Base-by-base conservation (phyloP, 2,797 vertebrate species). In the Onychomys leucogaster region DNA sequence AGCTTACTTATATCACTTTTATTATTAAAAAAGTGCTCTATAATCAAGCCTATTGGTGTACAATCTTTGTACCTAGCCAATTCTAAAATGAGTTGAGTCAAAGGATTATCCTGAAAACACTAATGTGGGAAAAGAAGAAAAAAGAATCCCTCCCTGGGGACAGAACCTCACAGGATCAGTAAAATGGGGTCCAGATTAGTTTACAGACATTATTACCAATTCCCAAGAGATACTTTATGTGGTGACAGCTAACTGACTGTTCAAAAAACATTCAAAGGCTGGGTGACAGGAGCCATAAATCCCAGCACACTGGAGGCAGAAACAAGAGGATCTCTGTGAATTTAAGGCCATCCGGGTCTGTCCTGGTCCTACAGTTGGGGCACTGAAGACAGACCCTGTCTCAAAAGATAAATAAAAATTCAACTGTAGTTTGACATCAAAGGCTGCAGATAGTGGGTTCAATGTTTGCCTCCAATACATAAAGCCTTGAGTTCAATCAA, bases 11-110 rank as follows among this genome's bases (percentile, higher is more conserved):
- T 71, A 71, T 37, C 17, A 71, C 69, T 37, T 71, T 75, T 69
- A 69, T n/a, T 69, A 69, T 69, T 55, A 16, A 7, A 69, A 67
- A n/a, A 67, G 34, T 34, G 65, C 14, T 69, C 32, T 69, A n/a
- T 69, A 17, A 34, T 69, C 32, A 34, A 69, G 65, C 32, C 32
- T n/a, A 63, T 14, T n/a, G 90, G 27, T 93, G 43, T 4, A 90
- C 75, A 89, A 86, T 83, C 43, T 73, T 25, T 83, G 37, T 23
- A 91, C 91, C 67, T 95, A 49, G 78, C 41, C 80, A 89, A 71
- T 91, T 83, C n/a, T 89, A 94, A 93, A 34, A 90, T 52, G 23
- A 75, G 13, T 1, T 91, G 65, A 6, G 14, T 92, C 25, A 97
- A 91, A 94, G 32, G 49, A 71, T 86, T n/a, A n/a, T n/a, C 6